A percentile compares a stretch with the other conserved stretches of the same genome.
Conservation (phyloP, 2,113 vertebrate species). For the human (Homo sapiens) region GRCh38 chr9:123797001-123797500, state of each 20-base stretch:
- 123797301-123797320: constrained; percentile 89
- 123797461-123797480: constrained; percentile 35
- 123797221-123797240: constrained; percentile 92
- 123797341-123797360: constrained; percentile 80
- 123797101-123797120: constrained; percentile 39
- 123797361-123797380: constrained; percentile 57
- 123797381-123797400: constrained; percentile 46
- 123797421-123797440: constrained; percentile 49
- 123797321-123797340: constrained; percentile 79
- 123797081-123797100: constrained; percentile 32
- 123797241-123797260: constrained; percentile 80
- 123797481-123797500: constrained; percentile 44
- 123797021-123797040: constrained; percentile 67
- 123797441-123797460: constrained; percentile 47
- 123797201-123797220: constrained; percentile 88
- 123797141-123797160: constrained; percentile 49
- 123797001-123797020: neutral
- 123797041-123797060: neutral
- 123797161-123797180: constrained; percentile 75
- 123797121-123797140: constrained; percentile 47
- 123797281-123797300: constrained; percentile 89
- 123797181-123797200: constrained; percentile 84
- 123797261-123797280: constrained; percentile 84
- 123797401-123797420: constrained; percentile 32
- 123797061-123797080: constrained; percentile 33